phyloP scores from a whole-genome alignment of 2,888 invertebrate genomes.

The Maniola hyperantus region DNA sequence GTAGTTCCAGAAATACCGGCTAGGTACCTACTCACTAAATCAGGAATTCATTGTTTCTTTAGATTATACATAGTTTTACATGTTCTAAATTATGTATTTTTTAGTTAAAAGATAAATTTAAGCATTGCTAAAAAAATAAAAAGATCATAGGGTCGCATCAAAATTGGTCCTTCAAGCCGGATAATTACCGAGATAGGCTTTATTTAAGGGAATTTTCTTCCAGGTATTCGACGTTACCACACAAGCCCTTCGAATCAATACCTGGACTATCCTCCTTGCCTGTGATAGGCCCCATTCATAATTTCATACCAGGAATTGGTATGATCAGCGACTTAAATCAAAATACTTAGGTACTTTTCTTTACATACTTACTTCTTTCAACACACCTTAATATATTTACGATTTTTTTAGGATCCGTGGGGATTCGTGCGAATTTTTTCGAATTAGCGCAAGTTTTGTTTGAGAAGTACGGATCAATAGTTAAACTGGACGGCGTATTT shows the following conservation, averaged over 20 bases:
- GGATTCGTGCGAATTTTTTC: conserved; percentile 54
- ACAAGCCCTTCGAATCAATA: conserved; percentile 59
- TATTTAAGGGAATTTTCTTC: conserved; percentile 10
- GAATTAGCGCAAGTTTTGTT: conserved; percentile 51
- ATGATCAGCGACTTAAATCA: conserved; percentile 32
- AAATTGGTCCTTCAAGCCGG: conserved; percentile 3
- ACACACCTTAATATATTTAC: neutral
- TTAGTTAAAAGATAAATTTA: too few relatives aligned
- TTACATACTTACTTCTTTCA: neutral
- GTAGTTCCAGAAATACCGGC: neutral
- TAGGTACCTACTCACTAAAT: too few relatives aligned
- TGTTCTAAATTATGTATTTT: too few relatives aligned
- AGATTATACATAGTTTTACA: too few relatives aligned
- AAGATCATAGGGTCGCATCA: too few relatives aligned
- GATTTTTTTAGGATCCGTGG: conserved; percentile 57
- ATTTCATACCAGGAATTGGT: conserved; percentile 67
- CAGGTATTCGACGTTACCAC: conserved; percentile 35
- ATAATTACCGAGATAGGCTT: neutral
- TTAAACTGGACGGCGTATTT: conserved; percentile 63
- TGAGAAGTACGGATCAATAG: conserved; percentile 61
- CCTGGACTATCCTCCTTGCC: conserved; percentile 67
- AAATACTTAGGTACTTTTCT: neutral
- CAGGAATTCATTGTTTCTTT: too few relatives aligned
- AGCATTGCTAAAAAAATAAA: too few relatives aligned
- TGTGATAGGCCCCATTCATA: conserved; percentile 62